Percentiles rank a stretch among this genome's conserved stretches.
Conservation (phyloP, 2,113 vertebrate species). For the Lathamus discolor region DNA sequence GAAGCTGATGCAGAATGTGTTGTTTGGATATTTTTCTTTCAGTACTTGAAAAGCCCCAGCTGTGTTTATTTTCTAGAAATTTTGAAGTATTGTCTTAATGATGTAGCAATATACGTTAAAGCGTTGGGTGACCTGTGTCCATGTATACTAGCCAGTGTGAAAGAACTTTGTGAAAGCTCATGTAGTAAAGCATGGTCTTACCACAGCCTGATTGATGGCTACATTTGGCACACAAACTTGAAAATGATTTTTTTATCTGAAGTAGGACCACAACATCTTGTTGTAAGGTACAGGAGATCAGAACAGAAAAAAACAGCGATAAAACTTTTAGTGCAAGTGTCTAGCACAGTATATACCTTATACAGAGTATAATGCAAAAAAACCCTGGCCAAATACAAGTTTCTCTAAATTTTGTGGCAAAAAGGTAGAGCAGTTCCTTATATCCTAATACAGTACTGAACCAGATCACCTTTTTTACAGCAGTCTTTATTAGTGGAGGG, state of each 20-base stretch:
- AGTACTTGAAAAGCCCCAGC: neutral
- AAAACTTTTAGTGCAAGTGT: neutral
- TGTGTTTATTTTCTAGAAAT: neutral
- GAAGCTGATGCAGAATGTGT: neutral
- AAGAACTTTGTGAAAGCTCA: neutral
- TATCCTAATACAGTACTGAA: neutral
- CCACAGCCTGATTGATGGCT: neutral
- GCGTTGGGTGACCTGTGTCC: neutral
- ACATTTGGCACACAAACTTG: neutral
- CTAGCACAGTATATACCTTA: neutral
- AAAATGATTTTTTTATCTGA: neutral
- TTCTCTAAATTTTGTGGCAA: neutral
- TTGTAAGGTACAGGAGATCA: neutral
- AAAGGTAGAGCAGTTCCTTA: neutral
- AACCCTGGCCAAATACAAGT: neutral
- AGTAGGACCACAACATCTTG: neutral
- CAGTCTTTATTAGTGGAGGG: neutral
- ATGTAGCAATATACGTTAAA: neutral
- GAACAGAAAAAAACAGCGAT: neutral
- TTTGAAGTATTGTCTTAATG: neutral
- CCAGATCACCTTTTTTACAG: neutral
- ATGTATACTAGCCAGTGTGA: neutral
- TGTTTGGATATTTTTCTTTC: neutral
- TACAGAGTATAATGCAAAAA: neutral
- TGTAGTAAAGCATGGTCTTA: neutral